Percentiles rank a stretch among this genome's conserved stretches.
These are phyloP conservation scores for Neoarius graeffei DNA, from an alignment of 2,113 vertebrate species.

Conservation along the genomic window DNA sequence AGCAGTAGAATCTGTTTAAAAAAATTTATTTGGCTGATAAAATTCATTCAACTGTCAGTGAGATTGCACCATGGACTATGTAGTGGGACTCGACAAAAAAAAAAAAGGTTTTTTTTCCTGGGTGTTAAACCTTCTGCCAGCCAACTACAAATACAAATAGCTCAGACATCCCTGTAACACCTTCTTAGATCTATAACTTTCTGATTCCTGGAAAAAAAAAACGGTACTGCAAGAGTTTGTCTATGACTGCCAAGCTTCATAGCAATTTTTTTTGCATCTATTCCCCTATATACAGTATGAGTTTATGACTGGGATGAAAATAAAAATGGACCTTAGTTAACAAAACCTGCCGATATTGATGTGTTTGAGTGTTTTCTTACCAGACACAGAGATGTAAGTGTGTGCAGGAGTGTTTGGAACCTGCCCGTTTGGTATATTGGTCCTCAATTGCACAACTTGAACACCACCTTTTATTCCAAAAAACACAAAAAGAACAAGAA, in stretches of 20 bases:
- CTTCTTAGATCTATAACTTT: neutral
- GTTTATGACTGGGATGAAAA: neutral
- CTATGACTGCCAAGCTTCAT: neutral
- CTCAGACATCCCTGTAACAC: neutral
- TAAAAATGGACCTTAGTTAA: neutral
- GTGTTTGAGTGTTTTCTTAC: slow-evolving; percentile 35
- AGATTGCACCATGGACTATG: too few species aligned
- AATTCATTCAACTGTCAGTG: too few species aligned
- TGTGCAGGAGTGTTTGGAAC: slow-evolving; percentile 57
- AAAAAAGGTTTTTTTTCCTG: neutral
- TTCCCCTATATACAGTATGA: neutral
- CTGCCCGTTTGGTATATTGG: neutral
- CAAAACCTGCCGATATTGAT: neutral
- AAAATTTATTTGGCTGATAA: too few species aligned
- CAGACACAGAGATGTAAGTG: slow-evolving; percentile 61
- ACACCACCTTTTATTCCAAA: slow-evolving; percentile 37
- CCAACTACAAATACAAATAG: neutral
- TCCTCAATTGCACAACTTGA: slow-evolving; percentile 18
- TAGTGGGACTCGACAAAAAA: too few species aligned
- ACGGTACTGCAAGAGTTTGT: neutral
- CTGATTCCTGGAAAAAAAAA: neutral
- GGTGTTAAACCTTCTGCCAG: neutral
- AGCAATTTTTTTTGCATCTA: neutral
- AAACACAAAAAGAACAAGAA: neutral
- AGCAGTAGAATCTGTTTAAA: too few species aligned